Percentiles rank a stretch among this genome's conserved stretches.
phyloP scores from a whole-genome alignment of 2,113 vertebrate species.

The Calidris pygmaea region DNA sequence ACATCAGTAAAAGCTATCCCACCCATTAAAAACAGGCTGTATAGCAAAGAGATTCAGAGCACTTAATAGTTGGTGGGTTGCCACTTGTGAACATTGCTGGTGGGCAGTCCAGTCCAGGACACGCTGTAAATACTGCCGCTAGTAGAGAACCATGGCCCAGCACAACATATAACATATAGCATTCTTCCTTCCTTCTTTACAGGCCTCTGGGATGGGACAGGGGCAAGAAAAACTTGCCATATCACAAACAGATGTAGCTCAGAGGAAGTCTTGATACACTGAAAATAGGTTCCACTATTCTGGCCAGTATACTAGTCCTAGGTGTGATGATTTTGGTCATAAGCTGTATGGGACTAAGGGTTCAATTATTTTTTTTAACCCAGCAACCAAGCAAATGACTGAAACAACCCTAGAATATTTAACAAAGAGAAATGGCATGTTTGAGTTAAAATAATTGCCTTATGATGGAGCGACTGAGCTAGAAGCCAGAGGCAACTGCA shows the following conservation, averaged over 20 bases:
- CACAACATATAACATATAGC: background rate
- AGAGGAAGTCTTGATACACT: background rate
- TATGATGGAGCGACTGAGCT: background rate
- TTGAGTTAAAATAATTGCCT: background rate
- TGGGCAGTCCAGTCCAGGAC: slow-evolving; percentile 4
- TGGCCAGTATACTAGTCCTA: background rate
- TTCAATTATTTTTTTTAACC: background rate
- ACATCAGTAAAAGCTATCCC: slow-evolving; percentile 29
- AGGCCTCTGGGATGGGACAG: background rate
- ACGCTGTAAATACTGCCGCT: background rate
- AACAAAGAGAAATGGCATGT: background rate
- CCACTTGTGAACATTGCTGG: background rate
- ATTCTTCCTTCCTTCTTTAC: background rate
- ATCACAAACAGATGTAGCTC: background rate
- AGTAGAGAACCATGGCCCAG: background rate
- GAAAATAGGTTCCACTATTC: background rate
- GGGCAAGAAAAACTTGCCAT: background rate
- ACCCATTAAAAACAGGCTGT: slow-evolving; percentile 16
- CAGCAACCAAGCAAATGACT: background rate
- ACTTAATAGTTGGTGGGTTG: background rate
- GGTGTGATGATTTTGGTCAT: background rate
- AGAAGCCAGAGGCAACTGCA: background rate
- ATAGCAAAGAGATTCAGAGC: background rate
- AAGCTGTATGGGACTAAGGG: background rate
- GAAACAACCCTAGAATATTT: background rate